Base-by-base conservation (phyloP, 2,888 invertebrate genomes). In the Noctuana brunneofusca region DNA sequence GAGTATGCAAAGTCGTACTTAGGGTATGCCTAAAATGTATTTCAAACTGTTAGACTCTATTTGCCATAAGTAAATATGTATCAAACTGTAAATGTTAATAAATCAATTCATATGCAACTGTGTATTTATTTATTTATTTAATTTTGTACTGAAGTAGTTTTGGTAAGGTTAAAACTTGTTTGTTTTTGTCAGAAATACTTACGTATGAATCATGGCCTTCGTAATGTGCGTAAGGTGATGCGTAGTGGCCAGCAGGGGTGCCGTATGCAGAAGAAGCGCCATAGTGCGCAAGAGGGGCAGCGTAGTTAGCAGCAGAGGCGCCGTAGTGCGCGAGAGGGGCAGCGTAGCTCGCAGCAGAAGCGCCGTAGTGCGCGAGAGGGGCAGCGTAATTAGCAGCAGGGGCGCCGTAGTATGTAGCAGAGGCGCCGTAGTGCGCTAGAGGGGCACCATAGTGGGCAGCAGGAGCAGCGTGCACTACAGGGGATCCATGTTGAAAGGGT, bases 1-100 rank as follows among this genome's bases (percentile, higher is more conserved):
- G 86, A 87, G 75, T 90, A 89, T 53, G 82, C 81, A 74, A 79
- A 88, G 71, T 81, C 75, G 68, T 80, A 80, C 69, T 78, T 78
- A 52, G 80, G 80, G 68, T 80, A 74, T 30, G 77, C 71, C 80
- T 80, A 9, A 5, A 48, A 48, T 22, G 12, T 20, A 22, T 46
- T 8, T 20, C 16, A 8, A 16, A 16, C 8, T 41, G 8, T 16
- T 0, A 16, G 16, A 41, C 8, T 8, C 0, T 2, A 11, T 16
- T 43, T 20, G 3, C 14, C 5, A 16, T 14, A 16, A 8, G 18
- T 9, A 43, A 11, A 11, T 1, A 43, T 5, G 27, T 3, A 3
- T 27, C 4, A 27, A 27, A 27, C 3, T 27, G 35, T 11, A 2
- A 35, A 5, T 35, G 35, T n/a, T n/a, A 35, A 2, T 5, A 35